A percentile compares a stretch with the other conserved stretches of the same genome.
phyloP scores from a whole-genome alignment of 2,888 invertebrate species.

The Drosophila histrio region DNA sequence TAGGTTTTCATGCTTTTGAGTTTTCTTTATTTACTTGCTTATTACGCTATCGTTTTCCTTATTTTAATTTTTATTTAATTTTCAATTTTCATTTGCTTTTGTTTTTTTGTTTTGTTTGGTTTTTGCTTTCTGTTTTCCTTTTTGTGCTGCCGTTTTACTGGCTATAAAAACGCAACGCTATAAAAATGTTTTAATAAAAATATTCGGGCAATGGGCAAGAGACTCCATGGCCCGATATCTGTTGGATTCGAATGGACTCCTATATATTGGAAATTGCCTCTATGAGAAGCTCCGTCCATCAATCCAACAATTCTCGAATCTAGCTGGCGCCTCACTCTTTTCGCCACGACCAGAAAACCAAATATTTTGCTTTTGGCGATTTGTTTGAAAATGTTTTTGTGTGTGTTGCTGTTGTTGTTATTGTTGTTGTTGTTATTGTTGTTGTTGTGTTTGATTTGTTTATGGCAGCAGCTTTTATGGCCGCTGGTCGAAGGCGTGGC shows the following conservation, averaged over 20 bases:
- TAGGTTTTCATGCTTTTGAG: slow-evolving; percentile 16
- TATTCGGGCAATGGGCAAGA: slow-evolving; percentile 18
- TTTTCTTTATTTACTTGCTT: slow-evolving; percentile 8
- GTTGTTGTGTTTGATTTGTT: slow-evolving; percentile 46
- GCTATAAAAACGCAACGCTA: slow-evolving; percentile 64
- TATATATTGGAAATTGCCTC: slow-evolving; percentile 12
- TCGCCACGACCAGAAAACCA: slow-evolving; percentile 73
- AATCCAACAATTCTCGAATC: slow-evolving; percentile 30
- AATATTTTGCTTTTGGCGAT: slow-evolving; percentile 62
- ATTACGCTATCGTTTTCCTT: background rate
- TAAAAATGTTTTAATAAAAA: slow-evolving; percentile 73
- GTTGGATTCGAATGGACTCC: background rate
- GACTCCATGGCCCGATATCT: too few relatives aligned
- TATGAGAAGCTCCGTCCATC: slow-evolving; percentile 7
- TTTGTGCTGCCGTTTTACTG: slow-evolving; percentile 46
- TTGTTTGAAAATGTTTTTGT: slow-evolving; percentile 40
- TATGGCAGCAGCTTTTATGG: slow-evolving; percentile 53
- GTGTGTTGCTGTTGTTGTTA: slow-evolving; percentile 30
- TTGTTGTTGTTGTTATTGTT: slow-evolving; percentile 35
- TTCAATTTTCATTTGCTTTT: slow-evolving; percentile 32
- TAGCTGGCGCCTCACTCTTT: slow-evolving; percentile 67
- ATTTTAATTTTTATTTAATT: slow-evolving; percentile 5
- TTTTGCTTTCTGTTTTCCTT: slow-evolving; percentile 24
- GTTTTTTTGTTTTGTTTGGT: slow-evolving; percentile 25
- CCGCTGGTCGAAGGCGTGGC: slow-evolving; percentile 59